Percentiles rank a stretch among this genome's conserved stretches.
Evolutionary conservation across 2,797 vertebrate genomes (phyloP).

Genomic region (Corythornis leucogaster): DNA sequence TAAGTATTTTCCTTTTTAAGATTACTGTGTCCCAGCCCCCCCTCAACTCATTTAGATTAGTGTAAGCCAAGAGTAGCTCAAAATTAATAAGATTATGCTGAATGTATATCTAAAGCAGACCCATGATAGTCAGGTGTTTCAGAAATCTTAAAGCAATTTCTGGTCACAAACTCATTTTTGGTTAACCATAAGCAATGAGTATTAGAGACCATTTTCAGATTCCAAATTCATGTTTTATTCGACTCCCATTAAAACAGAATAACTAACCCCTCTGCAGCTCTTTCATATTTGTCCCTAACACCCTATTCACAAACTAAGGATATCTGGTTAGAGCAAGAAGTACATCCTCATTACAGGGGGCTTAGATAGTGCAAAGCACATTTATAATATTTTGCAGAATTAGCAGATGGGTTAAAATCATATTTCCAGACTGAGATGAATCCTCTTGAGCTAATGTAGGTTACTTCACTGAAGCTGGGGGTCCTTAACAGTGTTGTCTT

Average conservation of each 20-base stretch:
- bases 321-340: background rate
- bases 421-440: background rate
- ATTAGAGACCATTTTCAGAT: background rate
- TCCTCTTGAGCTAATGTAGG: background rate
- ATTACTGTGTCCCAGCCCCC: background rate
- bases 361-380: background rate
- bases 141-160: background rate
- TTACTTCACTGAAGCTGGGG: background rate
- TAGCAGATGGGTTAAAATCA: background rate
- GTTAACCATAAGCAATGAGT: background rate
- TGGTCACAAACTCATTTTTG: background rate
- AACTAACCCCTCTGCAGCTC: background rate
- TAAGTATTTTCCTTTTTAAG: background rate
- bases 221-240: background rate
- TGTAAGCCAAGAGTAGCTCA: background rate
- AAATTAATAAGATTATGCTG: background rate
- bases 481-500: background rate
- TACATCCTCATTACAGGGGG: background rate
- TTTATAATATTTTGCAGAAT: background rate
- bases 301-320: background rate
- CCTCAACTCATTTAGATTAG: background rate
- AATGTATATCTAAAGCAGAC: background rate
- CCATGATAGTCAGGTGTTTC: background rate
- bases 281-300: slow-evolving; percentile 9
- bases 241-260: background rate